Evolutionary conservation across 2,797 vertebrate genomes (phyloP).

Genomic region (Decapterus maruadsi): DNA sequence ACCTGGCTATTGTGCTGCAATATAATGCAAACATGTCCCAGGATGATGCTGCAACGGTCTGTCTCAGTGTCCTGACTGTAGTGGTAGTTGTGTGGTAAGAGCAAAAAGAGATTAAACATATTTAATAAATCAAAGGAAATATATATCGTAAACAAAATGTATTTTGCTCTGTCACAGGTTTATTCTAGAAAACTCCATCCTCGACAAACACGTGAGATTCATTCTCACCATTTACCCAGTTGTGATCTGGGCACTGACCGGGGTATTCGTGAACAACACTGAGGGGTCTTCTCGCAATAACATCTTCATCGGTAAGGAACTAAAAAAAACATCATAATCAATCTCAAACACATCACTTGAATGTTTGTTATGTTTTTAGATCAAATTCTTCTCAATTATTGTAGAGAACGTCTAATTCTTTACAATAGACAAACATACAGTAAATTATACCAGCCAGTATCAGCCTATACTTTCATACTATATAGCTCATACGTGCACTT

Average conservation of each 20-base stretch:
- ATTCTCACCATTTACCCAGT: constrained; percentile 85
- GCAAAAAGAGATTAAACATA: not conserved
- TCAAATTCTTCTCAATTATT: too few species aligned
- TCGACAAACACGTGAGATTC: constrained; percentile 86
- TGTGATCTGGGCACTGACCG: constrained; percentile 82
- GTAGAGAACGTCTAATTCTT: not conserved
- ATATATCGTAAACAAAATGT: not conserved
- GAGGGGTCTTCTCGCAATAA: constrained; percentile 60
- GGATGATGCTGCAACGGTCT: constrained; percentile 63
- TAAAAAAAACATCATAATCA: not conserved
- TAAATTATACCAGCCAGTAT: not conserved
- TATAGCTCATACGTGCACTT: not conserved
- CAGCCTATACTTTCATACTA: not conserved
- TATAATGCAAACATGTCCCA: constrained; percentile 74
- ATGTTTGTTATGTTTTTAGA: not conserved
- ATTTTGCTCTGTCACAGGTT: constrained; percentile 76
- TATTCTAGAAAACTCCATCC: constrained; percentile 84
- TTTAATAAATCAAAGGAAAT: not conserved
- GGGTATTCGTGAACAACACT: constrained; percentile 70
- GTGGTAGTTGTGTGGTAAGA: constrained; percentile 76
- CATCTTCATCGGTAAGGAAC: constrained; percentile 81
- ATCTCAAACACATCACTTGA: not conserved
- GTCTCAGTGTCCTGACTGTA: constrained; percentile 68
- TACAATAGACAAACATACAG: not conserved
- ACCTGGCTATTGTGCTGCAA: constrained; percentile 84